Base-by-base conservation (phyloP, 1,140 invertebrate genomes). In the Pseudobourletiella spinata region DNA sequence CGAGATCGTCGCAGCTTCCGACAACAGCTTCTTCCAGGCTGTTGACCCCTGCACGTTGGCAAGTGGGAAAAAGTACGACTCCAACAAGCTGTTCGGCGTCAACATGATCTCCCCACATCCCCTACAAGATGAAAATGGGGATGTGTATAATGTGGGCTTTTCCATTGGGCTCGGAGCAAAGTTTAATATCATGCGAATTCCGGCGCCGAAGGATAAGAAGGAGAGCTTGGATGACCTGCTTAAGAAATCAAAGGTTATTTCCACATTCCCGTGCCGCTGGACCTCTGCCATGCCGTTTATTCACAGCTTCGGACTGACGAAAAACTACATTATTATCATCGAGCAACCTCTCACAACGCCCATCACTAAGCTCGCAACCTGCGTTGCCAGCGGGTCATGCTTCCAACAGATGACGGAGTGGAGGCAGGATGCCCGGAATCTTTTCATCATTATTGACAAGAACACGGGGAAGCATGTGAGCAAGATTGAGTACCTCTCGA, bases 221-320 rank as follows among this genome's bases (percentile, higher is more conserved):
- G 43, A 64, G 11, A 54, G 50, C 25, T 11, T 20, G 22, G 66
- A 64, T 16, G 57, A 59, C 6, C 15, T 59, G 4, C 28, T 64
- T 20, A 59, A 52, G 22, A 58, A 64, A 43, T 42, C 62, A 0
- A 59, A 64, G 26, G 46, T 59, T 4, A 64, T 64, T 30, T 58
- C 25, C 32, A 42, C 56, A 0, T 51, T 64, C n/a, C 44, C 20
- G 14, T 59, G 42, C n/a, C 57, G 62, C 6, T 58, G 30, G 30
- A 29, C 18, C 14, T 30, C 28, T 3, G 44, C 39, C 4, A 64
- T 64, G 56, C 32, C 56, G 3, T 65, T 51, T 35, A 58, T 63
- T 61, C 81, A 83, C 70, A 80, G 78, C 59, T 83, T 82, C 70
- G 79, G 75, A 11, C 73, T 83, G 61, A 76, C 78, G 0, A 74